Percentiles rank a stretch among this genome's conserved stretches.
Evolutionary conservation across 2,888 invertebrate genomes (phyloP).

Genomic region (Pogonocherus hispidulus): DNA sequence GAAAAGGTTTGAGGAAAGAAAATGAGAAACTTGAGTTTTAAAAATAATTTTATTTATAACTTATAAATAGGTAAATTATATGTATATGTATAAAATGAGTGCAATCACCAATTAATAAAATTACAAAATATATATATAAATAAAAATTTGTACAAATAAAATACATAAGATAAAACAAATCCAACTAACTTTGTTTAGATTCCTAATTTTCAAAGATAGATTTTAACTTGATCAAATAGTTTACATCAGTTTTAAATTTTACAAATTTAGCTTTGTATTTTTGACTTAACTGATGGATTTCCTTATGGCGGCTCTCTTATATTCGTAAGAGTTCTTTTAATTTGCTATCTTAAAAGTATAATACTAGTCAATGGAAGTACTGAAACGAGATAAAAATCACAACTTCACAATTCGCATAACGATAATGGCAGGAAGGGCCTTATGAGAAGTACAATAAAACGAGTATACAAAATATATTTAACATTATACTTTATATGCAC

Average conservation of each 20-base stretch:
- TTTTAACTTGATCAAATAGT: not conserved
- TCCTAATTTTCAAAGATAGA: not conserved
- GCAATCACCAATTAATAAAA: not conserved
- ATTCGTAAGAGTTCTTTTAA: too few relatives aligned
- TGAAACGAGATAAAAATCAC: not conserved
- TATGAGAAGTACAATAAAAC: constrained; percentile 14
- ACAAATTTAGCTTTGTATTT: not conserved
- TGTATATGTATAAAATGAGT: not conserved
- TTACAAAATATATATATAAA: not conserved
- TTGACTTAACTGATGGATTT: not conserved
- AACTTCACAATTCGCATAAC: not conserved
- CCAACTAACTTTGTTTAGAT: not conserved
- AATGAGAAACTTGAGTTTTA: not conserved
- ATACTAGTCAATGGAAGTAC: not conserved
- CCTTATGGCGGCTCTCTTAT: too few relatives aligned
- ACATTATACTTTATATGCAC: constrained; percentile 42
- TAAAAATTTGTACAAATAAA: not conserved
- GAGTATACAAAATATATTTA: not conserved
- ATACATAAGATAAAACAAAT: not conserved
- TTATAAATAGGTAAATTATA: not conserved
- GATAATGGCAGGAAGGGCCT: constrained; percentile 14
- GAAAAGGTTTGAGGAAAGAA: too few relatives aligned
- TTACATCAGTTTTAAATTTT: not conserved
- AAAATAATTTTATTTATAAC: not conserved
- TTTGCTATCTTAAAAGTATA: not conserved